These are phyloP conservation scores for Anser brachyrhynchus DNA, from an alignment of 2,113 vertebrate genomes.

Conservation along the genomic window DNA sequence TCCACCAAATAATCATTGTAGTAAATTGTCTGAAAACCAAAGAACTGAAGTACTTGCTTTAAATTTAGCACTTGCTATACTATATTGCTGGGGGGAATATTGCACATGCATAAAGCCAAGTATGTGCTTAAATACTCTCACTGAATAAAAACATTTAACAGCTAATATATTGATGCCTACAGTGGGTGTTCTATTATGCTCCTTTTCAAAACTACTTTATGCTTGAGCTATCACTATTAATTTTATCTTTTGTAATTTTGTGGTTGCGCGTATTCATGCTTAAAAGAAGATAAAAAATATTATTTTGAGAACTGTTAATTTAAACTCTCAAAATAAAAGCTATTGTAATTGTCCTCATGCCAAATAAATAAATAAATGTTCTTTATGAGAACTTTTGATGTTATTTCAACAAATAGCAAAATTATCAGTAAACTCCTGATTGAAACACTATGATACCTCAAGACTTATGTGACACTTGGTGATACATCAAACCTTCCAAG, in stretches of 20 bases:
- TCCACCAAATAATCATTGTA: neutral
- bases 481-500: neutral
- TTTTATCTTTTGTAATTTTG: slow-evolving; percentile 10
- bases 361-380: neutral
- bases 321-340: slow-evolving; percentile 14
- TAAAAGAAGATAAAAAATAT: neutral
- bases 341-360: neutral
- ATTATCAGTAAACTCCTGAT: neutral
- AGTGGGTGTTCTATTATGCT: neutral
- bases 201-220: slow-evolving; percentile 17
- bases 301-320: slow-evolving; percentile 6
- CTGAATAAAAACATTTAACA: neutral
- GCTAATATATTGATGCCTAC: neutral
- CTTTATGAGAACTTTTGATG: slow-evolving; percentile 2
- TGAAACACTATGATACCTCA: neutral
- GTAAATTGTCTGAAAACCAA: slow-evolving; percentile 7
- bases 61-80: slow-evolving; percentile 18
- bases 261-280: neutral
- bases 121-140: neutral
- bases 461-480: neutral
- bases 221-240: neutral
- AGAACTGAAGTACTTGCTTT: neutral
- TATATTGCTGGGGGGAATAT: neutral
- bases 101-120: neutral
- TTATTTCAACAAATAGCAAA: slow-evolving; percentile 43